Evolutionary conservation across 92 coral and sea anemone species (phyloP).

Genomic region (Porites divaricata): DNA sequence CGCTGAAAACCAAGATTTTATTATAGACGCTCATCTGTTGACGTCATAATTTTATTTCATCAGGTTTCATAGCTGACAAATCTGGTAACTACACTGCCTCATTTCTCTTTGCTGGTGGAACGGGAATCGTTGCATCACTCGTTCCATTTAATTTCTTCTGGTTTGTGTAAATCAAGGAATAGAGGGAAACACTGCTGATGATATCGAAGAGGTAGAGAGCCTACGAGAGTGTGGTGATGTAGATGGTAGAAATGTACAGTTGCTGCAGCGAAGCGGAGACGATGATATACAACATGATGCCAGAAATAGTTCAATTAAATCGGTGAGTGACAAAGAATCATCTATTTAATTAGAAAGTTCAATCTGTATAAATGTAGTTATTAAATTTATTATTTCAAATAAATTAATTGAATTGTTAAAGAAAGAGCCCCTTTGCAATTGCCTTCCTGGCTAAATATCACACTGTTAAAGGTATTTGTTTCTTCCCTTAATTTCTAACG

Average conservation of each 20-base stretch:
- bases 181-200: background rate
- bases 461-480: too few relatives aligned
- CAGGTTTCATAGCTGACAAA: conserved; percentile 14
- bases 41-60: too few relatives aligned
- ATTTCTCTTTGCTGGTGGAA: conserved; percentile 33
- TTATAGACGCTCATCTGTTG: too few relatives aligned
- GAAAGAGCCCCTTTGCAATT: too few relatives aligned
- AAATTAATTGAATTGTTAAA: too few relatives aligned
- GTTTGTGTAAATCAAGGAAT: background rate
- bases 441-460: too few relatives aligned
- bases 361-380: too few relatives aligned
- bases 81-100: conserved; percentile 10
- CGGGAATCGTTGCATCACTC: background rate
- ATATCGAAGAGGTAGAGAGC: background rate
- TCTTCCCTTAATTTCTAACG: too few relatives aligned
- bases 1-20: too few relatives aligned
- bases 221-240: background rate
- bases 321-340: background rate
- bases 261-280: background rate
- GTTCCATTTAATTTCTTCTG: conserved; percentile 26
- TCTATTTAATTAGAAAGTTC: too few relatives aligned
- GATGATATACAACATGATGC: background rate
- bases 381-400: too few relatives aligned
- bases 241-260: background rate
- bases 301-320: background rate